Percentiles rank a stretch among this genome's conserved stretches.
These are phyloP conservation scores for Leptopterna dolabrata DNA, from an alignment of 2,888 invertebrate species.

Conservation along the genomic window DNA sequence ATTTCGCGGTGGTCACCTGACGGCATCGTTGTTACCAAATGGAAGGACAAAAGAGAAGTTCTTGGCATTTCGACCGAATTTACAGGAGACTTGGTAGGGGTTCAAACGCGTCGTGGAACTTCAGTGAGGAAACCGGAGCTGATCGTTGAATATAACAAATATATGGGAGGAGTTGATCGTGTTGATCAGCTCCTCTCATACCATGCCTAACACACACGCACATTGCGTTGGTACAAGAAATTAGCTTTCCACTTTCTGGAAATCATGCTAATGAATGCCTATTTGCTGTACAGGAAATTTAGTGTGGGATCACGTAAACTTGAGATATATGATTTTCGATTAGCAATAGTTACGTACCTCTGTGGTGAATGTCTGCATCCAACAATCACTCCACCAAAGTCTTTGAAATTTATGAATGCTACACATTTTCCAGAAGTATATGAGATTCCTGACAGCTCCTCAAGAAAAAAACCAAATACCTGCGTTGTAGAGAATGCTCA, in stretches of 20 bases:
- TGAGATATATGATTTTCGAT: neutral
- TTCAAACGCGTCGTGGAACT: neutral
- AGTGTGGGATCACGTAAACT: neutral
- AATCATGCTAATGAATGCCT: neutral
- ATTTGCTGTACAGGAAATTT: neutral
- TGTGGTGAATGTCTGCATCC: too few species aligned
- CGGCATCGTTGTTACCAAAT: constrained; percentile 43
- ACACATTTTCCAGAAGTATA: neutral
- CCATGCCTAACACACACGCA: neutral
- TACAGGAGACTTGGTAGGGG: constrained; percentile 4
- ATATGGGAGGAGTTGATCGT: constrained; percentile 51
- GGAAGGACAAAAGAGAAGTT: constrained; percentile 53
- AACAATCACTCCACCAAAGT: neutral
- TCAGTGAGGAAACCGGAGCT: neutral
- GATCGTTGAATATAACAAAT: constrained; percentile 49
- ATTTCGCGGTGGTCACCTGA: neutral
- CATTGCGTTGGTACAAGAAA: constrained; percentile 50
- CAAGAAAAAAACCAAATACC: neutral
- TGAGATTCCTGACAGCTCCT: neutral
- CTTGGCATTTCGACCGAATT: constrained; percentile 1
- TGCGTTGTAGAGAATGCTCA: neutral
- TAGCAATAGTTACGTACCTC: neutral
- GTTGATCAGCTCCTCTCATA: constrained; percentile 51
- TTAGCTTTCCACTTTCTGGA: constrained; percentile 26
- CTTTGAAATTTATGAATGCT: neutral